Percentiles rank a stretch among this genome's conserved stretches.
Evolutionary conservation across 2,113 vertebrate genomes (phyloP).

Genomic region (Festucalex cinctus): DNA sequence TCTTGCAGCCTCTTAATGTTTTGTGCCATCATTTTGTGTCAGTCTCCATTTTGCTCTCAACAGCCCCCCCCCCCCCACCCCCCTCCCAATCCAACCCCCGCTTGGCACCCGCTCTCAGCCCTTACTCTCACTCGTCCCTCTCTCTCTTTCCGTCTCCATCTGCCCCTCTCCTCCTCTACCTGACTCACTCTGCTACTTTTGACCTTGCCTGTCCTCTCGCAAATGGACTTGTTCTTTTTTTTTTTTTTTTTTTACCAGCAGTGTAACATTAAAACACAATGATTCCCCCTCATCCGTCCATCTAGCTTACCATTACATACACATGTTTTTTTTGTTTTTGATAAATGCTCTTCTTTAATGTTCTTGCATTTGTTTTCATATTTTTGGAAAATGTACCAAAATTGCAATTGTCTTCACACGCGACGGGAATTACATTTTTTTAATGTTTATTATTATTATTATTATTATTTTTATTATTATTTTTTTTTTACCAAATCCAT

Average conservation of each 20-base stretch:
- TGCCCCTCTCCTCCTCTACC: constrained; percentile 36
- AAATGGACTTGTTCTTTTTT: neutral
- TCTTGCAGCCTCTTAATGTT: constrained; percentile 42
- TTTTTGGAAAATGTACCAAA: too few species aligned
- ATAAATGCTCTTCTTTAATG: too few species aligned
- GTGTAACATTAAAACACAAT: constrained; percentile 16
- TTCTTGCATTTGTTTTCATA: too few species aligned
- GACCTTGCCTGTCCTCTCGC: constrained; percentile 42
- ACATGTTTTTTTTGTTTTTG: too few species aligned
- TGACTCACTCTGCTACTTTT: constrained; percentile 44
- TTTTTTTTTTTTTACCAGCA: constrained; percentile 20
- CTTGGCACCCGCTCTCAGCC: constrained; percentile 39
- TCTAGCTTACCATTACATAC: neutral
- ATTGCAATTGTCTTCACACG: too few species aligned
- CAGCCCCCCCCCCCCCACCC: too few species aligned
- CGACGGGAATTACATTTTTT: too few species aligned
- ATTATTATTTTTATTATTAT: too few species aligned
- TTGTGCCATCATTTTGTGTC: constrained; percentile 56
- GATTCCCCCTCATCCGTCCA: neutral
- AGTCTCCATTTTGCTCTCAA: constrained; percentile 48
- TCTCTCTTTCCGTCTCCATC: constrained; percentile 25
- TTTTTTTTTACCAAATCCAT: too few species aligned
- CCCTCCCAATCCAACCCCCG: too few species aligned
- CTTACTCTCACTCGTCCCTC: constrained; percentile 27
- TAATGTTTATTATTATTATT: too few species aligned